These are phyloP conservation scores for Heterodera schachtii DNA, from an alignment of 1,140 invertebrate genomes.

Conservation along the genomic window DNA sequence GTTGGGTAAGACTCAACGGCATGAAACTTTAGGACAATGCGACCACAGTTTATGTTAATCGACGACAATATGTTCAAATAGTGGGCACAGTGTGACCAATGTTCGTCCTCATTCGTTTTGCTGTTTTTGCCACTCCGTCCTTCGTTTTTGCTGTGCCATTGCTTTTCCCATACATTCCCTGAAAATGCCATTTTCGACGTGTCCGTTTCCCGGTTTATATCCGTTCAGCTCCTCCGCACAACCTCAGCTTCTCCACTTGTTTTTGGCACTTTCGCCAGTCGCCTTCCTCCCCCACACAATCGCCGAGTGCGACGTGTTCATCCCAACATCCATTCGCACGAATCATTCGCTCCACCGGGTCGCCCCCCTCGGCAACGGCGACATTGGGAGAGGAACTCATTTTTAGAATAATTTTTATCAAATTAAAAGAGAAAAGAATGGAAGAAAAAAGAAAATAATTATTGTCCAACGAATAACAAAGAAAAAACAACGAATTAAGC, in stretches of 20 bases:
- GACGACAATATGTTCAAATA: no score
- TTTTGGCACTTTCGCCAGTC: slow-evolving; percentile 24
- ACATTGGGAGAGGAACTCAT: not conserved
- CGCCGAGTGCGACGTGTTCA: slow-evolving; percentile 18
- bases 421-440: no score
- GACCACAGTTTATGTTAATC: no score
- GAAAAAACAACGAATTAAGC: not conserved
- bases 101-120: not conserved
- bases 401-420: not conserved
- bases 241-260: slow-evolving; percentile 1
- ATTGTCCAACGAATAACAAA: not conserved
- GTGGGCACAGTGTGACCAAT: no score
- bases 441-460: not conserved
- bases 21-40: no score
- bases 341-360: slow-evolving; percentile 20
- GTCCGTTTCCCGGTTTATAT: not conserved
- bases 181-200: not conserved
- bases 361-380: slow-evolving; percentile 5
- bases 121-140: not conserved
- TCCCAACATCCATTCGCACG: slow-evolving; percentile 22
- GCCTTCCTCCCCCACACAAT: slow-evolving; percentile 14
- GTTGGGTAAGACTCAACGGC: no score
- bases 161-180: not conserved
- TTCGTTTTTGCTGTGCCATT: not conserved
- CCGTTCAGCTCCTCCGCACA: not conserved